Conservation (phyloP, 2,888 invertebrate species). For the Drosophila tanythrix region DNA sequence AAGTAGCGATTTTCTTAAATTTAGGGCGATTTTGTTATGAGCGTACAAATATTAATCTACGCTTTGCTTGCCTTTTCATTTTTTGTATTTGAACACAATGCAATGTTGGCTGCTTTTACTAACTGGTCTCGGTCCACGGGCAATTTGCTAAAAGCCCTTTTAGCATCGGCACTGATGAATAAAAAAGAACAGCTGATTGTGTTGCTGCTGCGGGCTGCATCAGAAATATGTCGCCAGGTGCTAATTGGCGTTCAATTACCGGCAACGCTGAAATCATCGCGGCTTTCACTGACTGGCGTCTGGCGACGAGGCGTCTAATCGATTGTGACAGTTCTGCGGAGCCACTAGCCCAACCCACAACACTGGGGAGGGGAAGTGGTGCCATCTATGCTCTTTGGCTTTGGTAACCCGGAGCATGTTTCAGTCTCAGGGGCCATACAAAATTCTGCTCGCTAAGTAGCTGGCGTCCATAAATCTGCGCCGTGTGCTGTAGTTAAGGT, state of each 20-base stretch:
- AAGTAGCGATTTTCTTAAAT: not conserved
- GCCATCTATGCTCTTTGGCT: slow-evolving; percentile 34
- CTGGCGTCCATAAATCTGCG: slow-evolving; percentile 69
- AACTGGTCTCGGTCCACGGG: not conserved
- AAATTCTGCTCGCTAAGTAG: slow-evolving; percentile 74
- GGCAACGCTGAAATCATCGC: slow-evolving; percentile 17
- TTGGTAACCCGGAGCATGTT: slow-evolving; percentile 52
- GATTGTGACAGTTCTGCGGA: slow-evolving; percentile 48
- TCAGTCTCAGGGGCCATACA: slow-evolving; percentile 50
- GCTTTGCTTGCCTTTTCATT: not conserved
- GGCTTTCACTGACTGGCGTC: slow-evolving; percentile 39
- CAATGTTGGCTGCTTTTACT: not conserved
- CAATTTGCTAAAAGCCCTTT: slow-evolving; percentile 40
- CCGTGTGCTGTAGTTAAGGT: slow-evolving; percentile 69
- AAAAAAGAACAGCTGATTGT: slow-evolving; percentile 19
- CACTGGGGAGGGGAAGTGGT: not conserved
- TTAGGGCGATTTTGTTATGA: not conserved
- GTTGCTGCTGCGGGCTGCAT: slow-evolving; percentile 20
- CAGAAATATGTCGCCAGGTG: slow-evolving; percentile 33
- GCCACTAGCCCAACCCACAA: slow-evolving; percentile 42
- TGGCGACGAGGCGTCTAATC: slow-evolving; percentile 14
- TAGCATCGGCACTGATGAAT: slow-evolving; percentile 23
- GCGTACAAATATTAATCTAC: not conserved
- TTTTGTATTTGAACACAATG: not conserved
- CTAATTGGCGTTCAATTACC: slow-evolving; percentile 52